Conservation (phyloP, 2,888 invertebrate genomes). For the Ophonus ardosiacus region DNA sequence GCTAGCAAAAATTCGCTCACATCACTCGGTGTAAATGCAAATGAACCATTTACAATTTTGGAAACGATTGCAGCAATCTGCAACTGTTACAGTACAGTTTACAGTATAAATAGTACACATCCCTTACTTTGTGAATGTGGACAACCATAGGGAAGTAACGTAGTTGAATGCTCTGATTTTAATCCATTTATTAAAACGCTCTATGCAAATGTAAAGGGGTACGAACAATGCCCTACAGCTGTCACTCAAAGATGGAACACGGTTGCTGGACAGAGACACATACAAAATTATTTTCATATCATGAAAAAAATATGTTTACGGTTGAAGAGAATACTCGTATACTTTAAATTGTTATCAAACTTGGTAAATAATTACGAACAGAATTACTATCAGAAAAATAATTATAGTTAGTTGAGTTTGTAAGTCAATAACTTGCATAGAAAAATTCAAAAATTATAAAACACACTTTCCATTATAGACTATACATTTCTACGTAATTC, state of each 20-base stretch:
- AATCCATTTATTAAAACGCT: constrained; percentile 62
- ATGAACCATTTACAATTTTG: neutral
- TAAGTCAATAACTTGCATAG: too few relatives aligned
- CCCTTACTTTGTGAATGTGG: too few relatives aligned
- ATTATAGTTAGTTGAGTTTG: too few relatives aligned
- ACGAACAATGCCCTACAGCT: neutral
- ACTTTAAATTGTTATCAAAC: too few relatives aligned
- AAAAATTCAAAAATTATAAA: too few relatives aligned
- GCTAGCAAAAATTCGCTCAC: neutral
- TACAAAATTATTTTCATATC: neutral
- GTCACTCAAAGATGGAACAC: neutral
- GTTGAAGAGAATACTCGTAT: too few relatives aligned
- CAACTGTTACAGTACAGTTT: neutral
- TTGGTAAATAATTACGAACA: too few relatives aligned
- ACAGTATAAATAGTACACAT: neutral
- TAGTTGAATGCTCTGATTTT: constrained; percentile 29
- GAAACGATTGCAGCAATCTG: neutral
- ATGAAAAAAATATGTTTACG: neutral
- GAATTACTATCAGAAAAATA: too few relatives aligned
- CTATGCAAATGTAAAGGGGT: constrained; percentile 47
- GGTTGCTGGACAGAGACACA: neutral
- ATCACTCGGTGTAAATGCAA: neutral
- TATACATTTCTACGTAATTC: too few relatives aligned
- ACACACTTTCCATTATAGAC: too few relatives aligned
- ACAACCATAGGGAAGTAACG: neutral